phyloP scores from a whole-genome alignment of 1,140 invertebrate genomes.

The Gonioctena quinquepunctata region DNA sequence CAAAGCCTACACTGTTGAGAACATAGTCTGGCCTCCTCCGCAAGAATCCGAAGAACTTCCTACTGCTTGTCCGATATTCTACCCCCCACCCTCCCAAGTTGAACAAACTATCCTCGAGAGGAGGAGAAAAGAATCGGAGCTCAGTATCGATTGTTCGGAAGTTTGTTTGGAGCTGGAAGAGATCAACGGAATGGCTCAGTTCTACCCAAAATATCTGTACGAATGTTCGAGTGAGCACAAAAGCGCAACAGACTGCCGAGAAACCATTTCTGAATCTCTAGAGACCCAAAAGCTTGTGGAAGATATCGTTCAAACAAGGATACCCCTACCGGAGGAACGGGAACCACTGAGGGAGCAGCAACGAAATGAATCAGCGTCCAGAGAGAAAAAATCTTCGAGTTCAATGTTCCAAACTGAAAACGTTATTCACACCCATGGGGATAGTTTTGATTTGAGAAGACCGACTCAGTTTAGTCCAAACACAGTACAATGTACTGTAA shows the following conservation, averaged over 20 bases:
- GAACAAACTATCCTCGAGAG: slow-evolving; percentile 16
- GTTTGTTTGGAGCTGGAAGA: slow-evolving; percentile 27
- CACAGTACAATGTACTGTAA: slow-evolving; percentile 33
- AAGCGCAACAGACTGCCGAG: slow-evolving; percentile 50
- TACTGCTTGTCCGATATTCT: slow-evolving; percentile 51
- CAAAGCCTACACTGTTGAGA: slow-evolving; percentile 60
- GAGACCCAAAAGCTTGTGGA: slow-evolving; percentile 53
- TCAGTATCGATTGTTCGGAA: slow-evolving; percentile 25
- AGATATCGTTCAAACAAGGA: slow-evolving; percentile 43
- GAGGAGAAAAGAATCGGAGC: slow-evolving; percentile 25
- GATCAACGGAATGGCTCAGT: slow-evolving; percentile 24
- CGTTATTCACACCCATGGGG: background rate
- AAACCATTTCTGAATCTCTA: slow-evolving; percentile 50
- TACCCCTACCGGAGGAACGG: slow-evolving; percentile 27
- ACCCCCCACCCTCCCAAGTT: slow-evolving; percentile 49
- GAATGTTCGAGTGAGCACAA: slow-evolving; percentile 47
- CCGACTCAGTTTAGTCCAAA: slow-evolving; percentile 23
- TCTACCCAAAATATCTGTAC: slow-evolving; percentile 41
- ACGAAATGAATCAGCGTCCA: background rate
- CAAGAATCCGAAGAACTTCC: slow-evolving; percentile 49
- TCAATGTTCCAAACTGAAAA: background rate
- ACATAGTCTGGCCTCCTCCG: slow-evolving; percentile 64
- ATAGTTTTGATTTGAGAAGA: slow-evolving; percentile 29
- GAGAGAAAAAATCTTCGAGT: background rate
- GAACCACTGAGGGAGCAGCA: background rate